These are phyloP conservation scores for Acanthococcus lagerstroemiae DNA, from an alignment of 2,888 invertebrate genomes.

Conservation along the genomic window DNA sequence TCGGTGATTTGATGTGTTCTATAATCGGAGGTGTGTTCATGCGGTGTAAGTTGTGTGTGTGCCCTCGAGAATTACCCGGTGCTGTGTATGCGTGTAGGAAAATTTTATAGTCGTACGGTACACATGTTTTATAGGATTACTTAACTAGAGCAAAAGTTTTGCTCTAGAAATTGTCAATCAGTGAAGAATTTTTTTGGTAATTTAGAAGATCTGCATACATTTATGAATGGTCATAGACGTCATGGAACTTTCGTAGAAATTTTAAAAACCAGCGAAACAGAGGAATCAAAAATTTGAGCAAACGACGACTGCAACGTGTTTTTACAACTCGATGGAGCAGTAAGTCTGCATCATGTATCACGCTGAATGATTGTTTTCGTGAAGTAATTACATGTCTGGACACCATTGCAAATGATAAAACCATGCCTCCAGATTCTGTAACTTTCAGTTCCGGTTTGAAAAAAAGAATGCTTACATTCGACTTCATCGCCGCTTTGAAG, in stretches of 20 bases:
- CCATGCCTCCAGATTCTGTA: not conserved
- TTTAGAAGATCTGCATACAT: not conserved
- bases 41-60: too few species aligned
- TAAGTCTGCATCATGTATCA: not conserved
- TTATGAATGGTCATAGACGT: not conserved
- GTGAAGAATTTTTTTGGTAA: not conserved
- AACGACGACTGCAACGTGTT: not conserved
- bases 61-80: too few species aligned
- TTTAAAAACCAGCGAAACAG: not conserved
- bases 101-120: too few species aligned
- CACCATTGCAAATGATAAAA: not conserved
- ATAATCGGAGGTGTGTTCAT: too few species aligned
- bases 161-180: not conserved
- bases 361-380: not conserved
- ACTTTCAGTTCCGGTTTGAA: not conserved
- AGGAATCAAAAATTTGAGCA: too few species aligned
- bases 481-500: not conserved
- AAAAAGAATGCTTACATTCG: not conserved
- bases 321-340: not conserved
- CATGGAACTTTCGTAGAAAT: too few species aligned
- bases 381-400: not conserved
- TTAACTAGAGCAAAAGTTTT: not conserved
- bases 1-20: too few species aligned
- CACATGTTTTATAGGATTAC: not conserved
- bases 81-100: too few species aligned